Evolutionary conservation across 2,888 invertebrate genomes (phyloP).

Genomic region (Agriopis leucophaearia): DNA sequence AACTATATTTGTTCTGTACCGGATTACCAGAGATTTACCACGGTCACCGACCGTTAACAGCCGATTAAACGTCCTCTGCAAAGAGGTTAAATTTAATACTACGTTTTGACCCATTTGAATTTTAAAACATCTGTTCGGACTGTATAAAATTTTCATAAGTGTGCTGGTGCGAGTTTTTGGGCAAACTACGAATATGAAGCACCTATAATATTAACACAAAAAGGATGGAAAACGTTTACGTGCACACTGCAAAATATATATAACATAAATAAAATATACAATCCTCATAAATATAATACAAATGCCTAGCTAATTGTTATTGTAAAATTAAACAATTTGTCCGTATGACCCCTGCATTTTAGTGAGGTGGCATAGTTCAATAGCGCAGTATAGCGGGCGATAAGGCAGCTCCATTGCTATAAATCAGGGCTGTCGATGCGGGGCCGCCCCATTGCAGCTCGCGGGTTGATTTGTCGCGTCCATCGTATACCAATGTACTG

Average conservation of each 20-base stretch:
- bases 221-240: not conserved
- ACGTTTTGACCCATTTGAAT: slow-evolving; percentile 60
- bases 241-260: too few relatives aligned
- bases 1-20: slow-evolving; percentile 83
- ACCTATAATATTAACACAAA: not conserved
- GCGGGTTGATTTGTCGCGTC: slow-evolving; percentile 84
- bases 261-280: too few relatives aligned
- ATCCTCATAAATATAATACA: too few relatives aligned
- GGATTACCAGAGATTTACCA: slow-evolving; percentile 85
- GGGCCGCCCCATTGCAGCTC: slow-evolving; percentile 80
- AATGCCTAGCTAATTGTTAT: slow-evolving; percentile 15
- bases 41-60: slow-evolving; percentile 78
- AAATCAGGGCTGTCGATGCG: slow-evolving; percentile 85
- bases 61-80: slow-evolving; percentile 82
- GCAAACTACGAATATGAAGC: slow-evolving; percentile 6
- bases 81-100: slow-evolving; percentile 78
- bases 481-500: slow-evolving; percentile 72
- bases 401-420: slow-evolving; percentile 71
- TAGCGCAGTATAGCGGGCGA: slow-evolving; percentile 58
- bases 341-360: slow-evolving; percentile 42
- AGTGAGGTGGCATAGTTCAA: slow-evolving; percentile 45
- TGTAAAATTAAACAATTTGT: slow-evolving; percentile 47
- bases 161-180: slow-evolving; percentile 25
- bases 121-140: slow-evolving; percentile 60
- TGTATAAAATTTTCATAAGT: slow-evolving; percentile 50